Percentiles rank a stretch among this genome's conserved stretches.
These are phyloP conservation scores for Dorcus parallelipipedus DNA, from an alignment of 2,888 invertebrate genomes.

Conservation along the genomic window DNA sequence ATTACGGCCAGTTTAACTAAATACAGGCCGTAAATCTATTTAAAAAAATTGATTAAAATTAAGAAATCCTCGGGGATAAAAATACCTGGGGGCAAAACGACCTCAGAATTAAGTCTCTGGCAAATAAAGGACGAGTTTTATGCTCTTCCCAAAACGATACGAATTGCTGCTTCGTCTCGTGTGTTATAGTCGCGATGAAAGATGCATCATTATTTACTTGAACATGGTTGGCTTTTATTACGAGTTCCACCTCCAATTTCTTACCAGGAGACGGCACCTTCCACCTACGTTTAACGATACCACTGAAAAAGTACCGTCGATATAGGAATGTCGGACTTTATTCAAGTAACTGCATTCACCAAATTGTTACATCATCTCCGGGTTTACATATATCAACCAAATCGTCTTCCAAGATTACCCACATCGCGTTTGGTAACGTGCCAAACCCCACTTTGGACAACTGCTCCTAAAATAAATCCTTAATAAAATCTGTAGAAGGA, in stretches of 20 bases:
- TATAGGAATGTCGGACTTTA: not conserved
- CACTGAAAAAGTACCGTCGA: conserved; percentile 54
- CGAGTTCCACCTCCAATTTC: conserved; percentile 67
- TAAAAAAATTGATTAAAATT: no score
- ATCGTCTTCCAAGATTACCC: conserved; percentile 79
- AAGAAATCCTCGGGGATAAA: conserved; percentile 5
- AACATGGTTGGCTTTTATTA: conserved; percentile 68
- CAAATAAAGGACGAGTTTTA: conserved; percentile 61
- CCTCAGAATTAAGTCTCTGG: conserved; percentile 72
- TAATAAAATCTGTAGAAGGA: no score
- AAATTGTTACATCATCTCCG: conserved; percentile 82
- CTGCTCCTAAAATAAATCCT: conserved; percentile 61
- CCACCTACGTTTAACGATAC: conserved; percentile 74
- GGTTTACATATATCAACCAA: conserved; percentile 84
- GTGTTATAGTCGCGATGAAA: conserved; percentile 53
- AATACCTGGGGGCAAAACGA: conserved; percentile 80
- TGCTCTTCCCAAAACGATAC: conserved; percentile 69
- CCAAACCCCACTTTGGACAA: conserved; percentile 68
- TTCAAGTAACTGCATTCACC: conserved; percentile 53
- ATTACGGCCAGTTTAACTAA: conserved; percentile 82
- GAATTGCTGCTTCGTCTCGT: conserved; percentile 69
- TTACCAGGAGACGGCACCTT: conserved; percentile 57
- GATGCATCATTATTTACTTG: conserved; percentile 59
- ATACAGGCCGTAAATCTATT: conserved; percentile 81
- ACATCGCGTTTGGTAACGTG: conserved; percentile 71